Evolutionary conservation across 2,888 invertebrate species (phyloP), one percentile per base, ranked within the genome.

Genomic region (Ochlodes sylvanus): DNA sequence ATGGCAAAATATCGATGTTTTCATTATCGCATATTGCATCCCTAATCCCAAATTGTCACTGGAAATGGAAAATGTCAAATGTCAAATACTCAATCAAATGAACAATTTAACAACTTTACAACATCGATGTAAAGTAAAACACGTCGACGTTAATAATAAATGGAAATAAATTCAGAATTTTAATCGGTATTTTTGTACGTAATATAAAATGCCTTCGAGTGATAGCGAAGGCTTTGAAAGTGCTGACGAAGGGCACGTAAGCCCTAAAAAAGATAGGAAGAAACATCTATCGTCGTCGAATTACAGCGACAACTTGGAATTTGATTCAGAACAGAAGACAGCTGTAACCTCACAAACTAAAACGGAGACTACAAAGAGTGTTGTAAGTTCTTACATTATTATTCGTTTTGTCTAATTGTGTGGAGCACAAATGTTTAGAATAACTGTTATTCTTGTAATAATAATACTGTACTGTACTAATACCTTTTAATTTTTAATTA

Each of bases 191-290:
- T 32, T 14, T 32, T n/a, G 54, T 54, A 32, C 27, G 32, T 54
- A 50, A 3, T 52, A n/a, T 50, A 68, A 63, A 69, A 96, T 96
- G 96, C 94, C 95, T 78, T 94, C 95, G 42, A 96, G 96, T 73
- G 96, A 96, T 73, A 96, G 96, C 85, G 96, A 96, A 77, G 95
- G 94, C 79, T 97, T 96, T 81, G 96, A 96, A 85, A 96, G 96
- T 88, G 96, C 96, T 5, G 96, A 96, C 77, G 96, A 97, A 79
- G 96, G 95, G 41, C 88, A 88, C 17, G 87, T 84, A 15, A 83
- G 75, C 61, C 76, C 82, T 21, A 90, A 85, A 75, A 88, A 85
- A 66, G 89, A 85, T 62, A 83, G 87, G 68, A 89, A 87, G 64
- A 87, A 89, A 72, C 82, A 89, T 47, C 75, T 85, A 63, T 91